phyloP scores from a whole-genome alignment of 2,888 invertebrate genomes.

The Scaptodrosophila latifasciaeformis region DNA sequence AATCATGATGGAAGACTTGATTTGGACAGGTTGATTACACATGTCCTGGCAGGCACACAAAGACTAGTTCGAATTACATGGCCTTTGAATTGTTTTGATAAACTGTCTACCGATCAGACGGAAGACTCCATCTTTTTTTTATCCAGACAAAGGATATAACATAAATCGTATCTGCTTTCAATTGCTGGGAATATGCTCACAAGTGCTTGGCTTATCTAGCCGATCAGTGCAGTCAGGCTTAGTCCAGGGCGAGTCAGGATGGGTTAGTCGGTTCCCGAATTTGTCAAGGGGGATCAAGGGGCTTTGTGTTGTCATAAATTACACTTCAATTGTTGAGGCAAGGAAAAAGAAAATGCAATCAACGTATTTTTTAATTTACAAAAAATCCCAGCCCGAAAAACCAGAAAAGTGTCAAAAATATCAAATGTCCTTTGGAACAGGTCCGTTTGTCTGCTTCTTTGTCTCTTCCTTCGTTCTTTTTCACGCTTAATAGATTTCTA shows the following conservation, averaged over 20 bases:
- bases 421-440: slow-evolving; percentile 56
- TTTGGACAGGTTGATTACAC: too few species aligned
- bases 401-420: slow-evolving; percentile 61
- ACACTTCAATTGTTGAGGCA: slow-evolving; percentile 58
- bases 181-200: slow-evolving; percentile 61
- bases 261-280: slow-evolving; percentile 30
- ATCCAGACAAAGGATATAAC: slow-evolving; percentile 5
- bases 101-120: too few species aligned
- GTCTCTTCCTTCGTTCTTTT: slow-evolving; percentile 12
- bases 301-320: slow-evolving; percentile 59
- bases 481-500: slow-evolving; percentile 51
- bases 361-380: slow-evolving; percentile 52
- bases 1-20: too few species aligned
- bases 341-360: slow-evolving; percentile 32
- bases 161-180: slow-evolving; percentile 43
- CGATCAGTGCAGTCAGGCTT: slow-evolving; percentile 36
- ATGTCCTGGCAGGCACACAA: too few species aligned
- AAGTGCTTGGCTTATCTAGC: slow-evolving; percentile 63
- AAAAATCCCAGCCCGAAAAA: slow-evolving; percentile 8
- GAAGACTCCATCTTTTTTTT: too few species aligned
- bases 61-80: too few species aligned
- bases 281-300: slow-evolving; percentile 52
- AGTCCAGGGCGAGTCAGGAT: slow-evolving; percentile 10
- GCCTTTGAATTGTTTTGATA: too few species aligned
- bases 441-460: not conserved